Conservation (phyloP, 2,113 vertebrate genomes). For the Eurypyga helias region DNA sequence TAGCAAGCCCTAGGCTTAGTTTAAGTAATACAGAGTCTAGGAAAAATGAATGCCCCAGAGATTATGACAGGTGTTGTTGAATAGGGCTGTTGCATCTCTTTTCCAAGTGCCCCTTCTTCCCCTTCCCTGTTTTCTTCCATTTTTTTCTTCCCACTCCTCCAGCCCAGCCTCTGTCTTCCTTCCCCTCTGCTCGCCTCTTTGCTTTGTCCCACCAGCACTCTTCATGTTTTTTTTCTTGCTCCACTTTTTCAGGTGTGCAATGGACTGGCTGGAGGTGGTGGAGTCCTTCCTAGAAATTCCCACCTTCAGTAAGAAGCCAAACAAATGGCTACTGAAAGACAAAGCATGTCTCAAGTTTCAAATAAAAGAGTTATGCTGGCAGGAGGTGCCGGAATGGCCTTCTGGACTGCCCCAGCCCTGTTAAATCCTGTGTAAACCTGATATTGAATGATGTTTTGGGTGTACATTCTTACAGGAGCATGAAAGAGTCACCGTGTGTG, state of each 20-base stretch:
- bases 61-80: neutral
- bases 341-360: neutral
- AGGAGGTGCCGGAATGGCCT: neutral
- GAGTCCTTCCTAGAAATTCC: neutral
- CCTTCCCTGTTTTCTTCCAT: neutral
- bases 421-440: neutral
- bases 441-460: neutral
- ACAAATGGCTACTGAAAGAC: neutral
- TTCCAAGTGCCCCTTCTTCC: neutral
- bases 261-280: neutral
- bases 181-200: neutral
- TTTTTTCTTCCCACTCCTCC: neutral
- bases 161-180: neutral
- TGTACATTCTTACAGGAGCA: neutral
- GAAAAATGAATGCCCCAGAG: neutral
- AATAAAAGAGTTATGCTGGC: neutral
- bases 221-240: neutral
- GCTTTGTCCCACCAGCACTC: neutral
- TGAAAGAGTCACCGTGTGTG: neutral
- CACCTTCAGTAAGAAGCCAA: neutral
- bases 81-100: neutral
- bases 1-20: neutral
- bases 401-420: neutral
- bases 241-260: neutral
- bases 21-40: neutral